These are phyloP conservation scores for Gallinago undulata DNA, from an alignment of 2,113 vertebrate species.

Conservation along the genomic window DNA sequence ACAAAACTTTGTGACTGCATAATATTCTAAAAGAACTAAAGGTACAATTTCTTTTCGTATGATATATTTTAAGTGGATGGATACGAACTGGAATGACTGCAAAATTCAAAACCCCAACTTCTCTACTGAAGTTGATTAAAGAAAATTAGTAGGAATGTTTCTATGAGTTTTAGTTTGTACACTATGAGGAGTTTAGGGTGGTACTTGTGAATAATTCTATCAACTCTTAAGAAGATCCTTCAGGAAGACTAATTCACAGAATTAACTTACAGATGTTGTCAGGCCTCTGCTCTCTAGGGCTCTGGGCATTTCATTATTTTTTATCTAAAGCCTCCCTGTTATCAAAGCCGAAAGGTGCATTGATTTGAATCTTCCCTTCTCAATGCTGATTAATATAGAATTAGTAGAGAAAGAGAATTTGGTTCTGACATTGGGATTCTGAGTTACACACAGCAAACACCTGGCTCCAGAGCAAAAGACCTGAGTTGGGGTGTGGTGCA, in stretches of 20 bases:
- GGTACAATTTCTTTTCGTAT: conserved; percentile 23
- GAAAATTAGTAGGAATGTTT: not conserved
- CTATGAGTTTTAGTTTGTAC: not conserved
- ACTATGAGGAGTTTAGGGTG: not conserved
- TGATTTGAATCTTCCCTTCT: conserved; percentile 17
- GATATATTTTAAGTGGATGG: not conserved
- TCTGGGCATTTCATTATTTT: conserved; percentile 23
- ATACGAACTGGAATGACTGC: not conserved
- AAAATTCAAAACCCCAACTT: not conserved
- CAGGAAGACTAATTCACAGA: conserved; percentile 16
- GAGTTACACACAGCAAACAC: not conserved
- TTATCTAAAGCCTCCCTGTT: conserved; percentile 26
- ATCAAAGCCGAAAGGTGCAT: conserved; percentile 25
- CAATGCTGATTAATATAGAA: not conserved
- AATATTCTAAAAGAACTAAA: not conserved
- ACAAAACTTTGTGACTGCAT: not conserved
- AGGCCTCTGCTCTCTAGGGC: not conserved
- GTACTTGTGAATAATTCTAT: not conserved
- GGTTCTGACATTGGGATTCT: not conserved
- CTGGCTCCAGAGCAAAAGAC: not conserved
- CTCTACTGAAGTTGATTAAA: not conserved
- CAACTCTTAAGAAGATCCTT: not conserved
- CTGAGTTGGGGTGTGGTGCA: not conserved
- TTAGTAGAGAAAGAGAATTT: not conserved
- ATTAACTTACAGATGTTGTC: not conserved